Conservation (phyloP, 2,113 vertebrate species). For the Megaceryle maxima region DNA sequence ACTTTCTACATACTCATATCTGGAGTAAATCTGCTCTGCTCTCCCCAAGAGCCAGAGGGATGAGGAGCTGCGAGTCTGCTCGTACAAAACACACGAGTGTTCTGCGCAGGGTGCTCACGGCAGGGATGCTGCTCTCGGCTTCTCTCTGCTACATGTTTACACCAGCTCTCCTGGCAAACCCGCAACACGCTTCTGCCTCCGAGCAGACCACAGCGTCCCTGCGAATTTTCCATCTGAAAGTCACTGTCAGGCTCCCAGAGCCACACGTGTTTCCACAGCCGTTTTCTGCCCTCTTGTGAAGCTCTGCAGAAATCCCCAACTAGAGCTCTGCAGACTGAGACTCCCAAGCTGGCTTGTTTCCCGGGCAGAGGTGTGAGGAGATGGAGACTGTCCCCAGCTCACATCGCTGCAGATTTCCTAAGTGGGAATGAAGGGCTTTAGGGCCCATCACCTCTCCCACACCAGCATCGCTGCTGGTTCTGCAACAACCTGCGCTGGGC, state of each 20-base stretch:
- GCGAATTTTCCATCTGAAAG: background rate
- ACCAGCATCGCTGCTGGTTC: background rate
- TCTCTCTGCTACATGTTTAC: background rate
- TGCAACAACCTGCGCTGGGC: background rate
- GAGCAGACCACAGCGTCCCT: background rate
- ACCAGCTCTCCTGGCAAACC: background rate
- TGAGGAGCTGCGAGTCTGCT: background rate
- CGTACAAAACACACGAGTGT: fast-evolving
- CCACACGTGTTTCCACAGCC: background rate
- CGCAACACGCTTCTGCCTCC: fast-evolving
- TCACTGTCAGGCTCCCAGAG: background rate
- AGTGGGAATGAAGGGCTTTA: background rate
- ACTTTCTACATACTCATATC: too few relatives aligned
- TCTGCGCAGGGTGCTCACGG: background rate
- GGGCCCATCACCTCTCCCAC: background rate
- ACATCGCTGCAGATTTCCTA: background rate
- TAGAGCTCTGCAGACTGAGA: background rate
- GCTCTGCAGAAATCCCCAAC: conserved; percentile 24
- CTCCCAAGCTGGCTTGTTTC: background rate
- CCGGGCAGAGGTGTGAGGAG: background rate
- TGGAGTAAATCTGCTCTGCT: background rate
- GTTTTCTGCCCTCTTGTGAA: conserved; percentile 66
- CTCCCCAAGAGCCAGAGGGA: background rate
- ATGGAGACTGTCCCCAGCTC: background rate
- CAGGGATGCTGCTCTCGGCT: background rate